These are phyloP conservation scores for Enteromius afrohamiltoni DNA, from an alignment of 2,797 vertebrate genomes.

Conservation along the genomic window DNA sequence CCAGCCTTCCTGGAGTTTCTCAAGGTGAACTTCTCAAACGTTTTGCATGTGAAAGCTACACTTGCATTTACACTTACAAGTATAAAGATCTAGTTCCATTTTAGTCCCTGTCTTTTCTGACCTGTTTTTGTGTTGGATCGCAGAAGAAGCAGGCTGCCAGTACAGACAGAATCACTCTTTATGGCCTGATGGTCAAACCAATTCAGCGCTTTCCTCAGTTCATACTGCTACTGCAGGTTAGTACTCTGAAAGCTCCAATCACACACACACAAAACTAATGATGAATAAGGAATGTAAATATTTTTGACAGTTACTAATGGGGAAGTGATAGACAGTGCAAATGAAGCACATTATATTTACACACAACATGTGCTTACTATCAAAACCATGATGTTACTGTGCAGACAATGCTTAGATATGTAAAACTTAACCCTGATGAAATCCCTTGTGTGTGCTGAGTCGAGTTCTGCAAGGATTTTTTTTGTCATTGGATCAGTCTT, in stretches of 20 bases:
- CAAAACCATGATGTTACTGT: slow-evolving; percentile 3
- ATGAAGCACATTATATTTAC: not conserved
- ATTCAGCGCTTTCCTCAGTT: slow-evolving; percentile 90
- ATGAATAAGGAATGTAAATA: not conserved
- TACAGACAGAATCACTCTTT: slow-evolving; percentile 84
- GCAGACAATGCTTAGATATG: not conserved
- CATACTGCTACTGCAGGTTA: slow-evolving; percentile 87
- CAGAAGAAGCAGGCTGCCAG: slow-evolving; percentile 86
- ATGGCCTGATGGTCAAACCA: slow-evolving; percentile 89
- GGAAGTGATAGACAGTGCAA: slow-evolving; percentile 49
- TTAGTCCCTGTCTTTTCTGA: slow-evolving; percentile 25
- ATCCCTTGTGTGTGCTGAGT: not conserved
- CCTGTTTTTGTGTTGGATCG: slow-evolving; percentile 3
- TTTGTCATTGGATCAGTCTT: slow-evolving; percentile 2
- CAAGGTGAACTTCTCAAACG: slow-evolving; percentile 73
- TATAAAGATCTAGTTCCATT: not conserved
- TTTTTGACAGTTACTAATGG: slow-evolving; percentile 2
- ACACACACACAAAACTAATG: not conserved
- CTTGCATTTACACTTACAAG: not conserved
- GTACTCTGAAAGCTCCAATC: not conserved
- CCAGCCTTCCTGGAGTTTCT: slow-evolving; percentile 88
- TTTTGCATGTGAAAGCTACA: not conserved
- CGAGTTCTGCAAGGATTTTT: slow-evolving; percentile 2
- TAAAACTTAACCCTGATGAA: not conserved
- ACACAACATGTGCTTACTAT: not conserved